These are phyloP conservation scores for Pangasius krempfi DNA, from an alignment of 2,797 vertebrate species.

Conservation along the genomic window DNA sequence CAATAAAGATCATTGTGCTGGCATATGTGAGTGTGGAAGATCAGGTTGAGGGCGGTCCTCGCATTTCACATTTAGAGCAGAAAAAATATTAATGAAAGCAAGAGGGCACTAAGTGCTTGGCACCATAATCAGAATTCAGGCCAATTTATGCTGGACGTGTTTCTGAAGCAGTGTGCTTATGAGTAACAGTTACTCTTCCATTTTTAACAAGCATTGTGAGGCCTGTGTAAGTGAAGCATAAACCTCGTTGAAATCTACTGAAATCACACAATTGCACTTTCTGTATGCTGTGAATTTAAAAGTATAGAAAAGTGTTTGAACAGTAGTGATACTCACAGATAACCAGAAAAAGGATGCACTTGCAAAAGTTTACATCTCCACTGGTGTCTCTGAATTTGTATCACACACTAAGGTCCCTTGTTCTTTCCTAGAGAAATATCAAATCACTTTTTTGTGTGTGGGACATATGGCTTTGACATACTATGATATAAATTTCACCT, in stretches of 20 bases:
- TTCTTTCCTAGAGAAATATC: background rate
- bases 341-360: background rate
- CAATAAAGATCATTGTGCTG: background rate
- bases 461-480: background rate
- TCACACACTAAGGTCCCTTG: background rate
- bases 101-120: background rate
- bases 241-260: background rate
- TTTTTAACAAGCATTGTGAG: background rate
- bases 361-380: background rate
- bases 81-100: background rate
- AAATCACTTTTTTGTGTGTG: background rate
- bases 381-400: background rate
- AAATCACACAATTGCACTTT: background rate
- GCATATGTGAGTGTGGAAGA: background rate
- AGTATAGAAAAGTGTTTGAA: background rate
- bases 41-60: background rate
- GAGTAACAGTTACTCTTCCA: background rate
- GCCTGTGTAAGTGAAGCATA: background rate
- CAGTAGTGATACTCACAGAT: background rate
- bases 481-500: conserved; percentile 6
- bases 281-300: background rate
- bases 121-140: background rate
- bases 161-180: background rate
- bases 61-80: background rate
- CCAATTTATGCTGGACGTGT: background rate